Evolutionary conservation across 2,888 invertebrate species (phyloP), one percentile per base, ranked within the genome.

Genomic region (Perdita meconis): DNA sequence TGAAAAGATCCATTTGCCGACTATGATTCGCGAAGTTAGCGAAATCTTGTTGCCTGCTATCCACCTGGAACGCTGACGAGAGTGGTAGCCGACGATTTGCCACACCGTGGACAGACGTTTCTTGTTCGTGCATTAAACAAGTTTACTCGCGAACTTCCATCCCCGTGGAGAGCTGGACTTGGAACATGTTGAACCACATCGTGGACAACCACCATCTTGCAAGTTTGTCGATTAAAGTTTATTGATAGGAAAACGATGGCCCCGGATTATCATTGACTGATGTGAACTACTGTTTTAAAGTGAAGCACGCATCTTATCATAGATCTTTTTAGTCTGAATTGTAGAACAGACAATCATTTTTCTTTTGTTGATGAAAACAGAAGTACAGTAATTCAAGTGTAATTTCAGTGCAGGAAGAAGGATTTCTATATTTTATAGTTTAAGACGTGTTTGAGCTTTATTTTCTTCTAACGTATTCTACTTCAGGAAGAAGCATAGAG

Each of bases 71-170:
- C 22, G 66, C 56, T 34, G 63, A 61, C 56, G 44, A 34, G 19
- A 16, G 19, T 47, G 55, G 55, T 50, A 13, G 38, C 5, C 38
- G 74, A 75, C 63, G 75, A 77, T 74, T 64, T 64, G 59, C 57
- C 42, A 77, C 55, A 47, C 59, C 66, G 66, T 70, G 51, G 68
- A 64, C 83, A 68, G 68, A 19, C 73, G 42, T 60, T 53, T 59
- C 77, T 82, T 78, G 82, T 78, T 71, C 78, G 80, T 82, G 74
- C 80, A 74, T 82, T 82, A 82, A 74, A 71, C 68, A 74, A 82
- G 82, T 82, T 82, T 82, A 59, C 59, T 40, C 67, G 24, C 40
- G 73, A 77, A 71, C 61, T 66, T 55, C 47, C 5, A n/a, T 36
- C 51, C 63, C 75, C 59, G 55, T 34, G 2, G 56, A 38, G 74